Conservation (phyloP, 2,113 vertebrate species). For the Hydropotes inermis region DNA sequence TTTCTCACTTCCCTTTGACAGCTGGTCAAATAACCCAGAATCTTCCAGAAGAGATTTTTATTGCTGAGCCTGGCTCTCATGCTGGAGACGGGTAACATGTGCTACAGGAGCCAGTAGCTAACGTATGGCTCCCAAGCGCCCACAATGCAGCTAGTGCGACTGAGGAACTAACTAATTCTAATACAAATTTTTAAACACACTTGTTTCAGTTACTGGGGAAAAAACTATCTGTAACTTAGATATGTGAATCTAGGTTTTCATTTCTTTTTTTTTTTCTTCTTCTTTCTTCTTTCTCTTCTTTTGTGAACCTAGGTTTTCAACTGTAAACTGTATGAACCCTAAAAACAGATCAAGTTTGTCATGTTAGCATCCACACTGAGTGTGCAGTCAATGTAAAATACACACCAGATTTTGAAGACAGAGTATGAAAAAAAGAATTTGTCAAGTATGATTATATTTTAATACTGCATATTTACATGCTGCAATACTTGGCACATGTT, state of each 20-base stretch:
- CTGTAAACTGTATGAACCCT: background rate
- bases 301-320: background rate
- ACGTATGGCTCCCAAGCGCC: background rate
- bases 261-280: no score
- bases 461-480: background rate
- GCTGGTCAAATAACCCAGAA: background rate
- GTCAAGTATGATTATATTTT: conserved; percentile 17
- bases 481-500: conserved; percentile 7
- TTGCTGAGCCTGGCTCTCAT: background rate
- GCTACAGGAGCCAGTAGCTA: background rate
- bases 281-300: no score
- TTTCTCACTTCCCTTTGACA: background rate
- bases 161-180: background rate
- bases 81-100: background rate
- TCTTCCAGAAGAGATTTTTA: background rate
- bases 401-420: background rate
- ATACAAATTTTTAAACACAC: background rate
- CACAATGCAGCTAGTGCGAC: background rate
- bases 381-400: background rate
- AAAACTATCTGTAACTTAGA: background rate
- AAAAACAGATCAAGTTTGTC: background rate
- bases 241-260: background rate
- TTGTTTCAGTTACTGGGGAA: background rate
- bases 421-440: background rate
- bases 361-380: background rate